phyloP scores from a whole-genome alignment of 2,888 invertebrate genomes.

The Brachypalpus laphriformis region DNA sequence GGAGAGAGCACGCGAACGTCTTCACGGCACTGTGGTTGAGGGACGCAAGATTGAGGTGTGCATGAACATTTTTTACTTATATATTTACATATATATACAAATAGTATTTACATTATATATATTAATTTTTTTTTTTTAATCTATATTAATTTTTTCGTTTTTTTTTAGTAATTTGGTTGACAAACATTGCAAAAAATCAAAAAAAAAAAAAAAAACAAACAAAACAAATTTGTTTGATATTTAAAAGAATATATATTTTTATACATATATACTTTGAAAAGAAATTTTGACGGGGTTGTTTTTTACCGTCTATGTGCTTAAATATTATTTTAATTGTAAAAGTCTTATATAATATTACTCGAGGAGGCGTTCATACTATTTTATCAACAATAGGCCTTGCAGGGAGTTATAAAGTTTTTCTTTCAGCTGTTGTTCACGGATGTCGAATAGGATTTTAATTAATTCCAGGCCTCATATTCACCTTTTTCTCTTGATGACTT shows the following conservation, averaged over 20 bases:
- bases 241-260: not conserved
- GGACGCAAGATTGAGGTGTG: constrained; percentile 99
- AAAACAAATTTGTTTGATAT: constrained; percentile 71
- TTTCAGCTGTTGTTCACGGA: not conserved
- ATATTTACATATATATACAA: constrained; percentile 61
- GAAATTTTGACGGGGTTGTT: too few species aligned
- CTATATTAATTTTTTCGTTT: constrained; percentile 41
- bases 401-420: not conserved
- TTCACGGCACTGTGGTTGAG: constrained; percentile 99
- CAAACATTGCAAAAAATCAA: constrained; percentile 38
- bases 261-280: constrained; percentile 50
- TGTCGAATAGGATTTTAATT: not conserved
- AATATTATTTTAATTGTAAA: not conserved
- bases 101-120: constrained; percentile 30
- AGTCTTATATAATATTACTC: too few species aligned
- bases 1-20: constrained; percentile 99
- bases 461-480: too few species aligned
- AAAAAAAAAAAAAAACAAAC: constrained; percentile 55
- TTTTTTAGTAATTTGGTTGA: constrained; percentile 41
- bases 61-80: constrained; percentile 88
- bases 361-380: not conserved
- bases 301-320: too few species aligned
- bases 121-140: constrained; percentile 26
- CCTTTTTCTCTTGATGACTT: not conserved
- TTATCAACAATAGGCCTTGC: not conserved